A percentile compares a stretch with the other conserved stretches of the same genome.
phyloP scores from a whole-genome alignment of 2,797 vertebrate species.

The Acridotheres tristis region DNA sequence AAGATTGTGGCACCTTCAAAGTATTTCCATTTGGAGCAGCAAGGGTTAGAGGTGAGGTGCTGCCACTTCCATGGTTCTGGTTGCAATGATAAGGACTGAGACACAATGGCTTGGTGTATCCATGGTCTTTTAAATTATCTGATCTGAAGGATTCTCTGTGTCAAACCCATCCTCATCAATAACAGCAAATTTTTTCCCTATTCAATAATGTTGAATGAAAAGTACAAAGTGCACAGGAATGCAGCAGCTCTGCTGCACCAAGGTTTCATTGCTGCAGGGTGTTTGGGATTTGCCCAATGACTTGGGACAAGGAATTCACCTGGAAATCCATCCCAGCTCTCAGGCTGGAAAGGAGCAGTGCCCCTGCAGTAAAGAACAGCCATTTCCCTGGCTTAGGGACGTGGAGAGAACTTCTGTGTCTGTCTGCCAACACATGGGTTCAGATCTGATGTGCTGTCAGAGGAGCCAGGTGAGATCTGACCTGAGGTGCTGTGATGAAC shows the following conservation, averaged over 20 bases:
- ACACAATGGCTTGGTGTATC: rapidly evolving
- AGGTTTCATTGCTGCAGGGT: neutral
- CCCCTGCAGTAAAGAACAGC: neutral
- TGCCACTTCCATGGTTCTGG: neutral
- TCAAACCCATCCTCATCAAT: neutral
- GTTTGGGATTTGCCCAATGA: rapidly evolving
- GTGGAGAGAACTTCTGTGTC: rapidly evolving
- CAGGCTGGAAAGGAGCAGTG: neutral
- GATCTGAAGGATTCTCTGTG: neutral
- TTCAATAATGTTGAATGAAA: no score
- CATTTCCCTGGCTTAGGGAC: rapidly evolving
- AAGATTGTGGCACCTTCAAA: neutral
- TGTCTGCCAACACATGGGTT: rapidly evolving
- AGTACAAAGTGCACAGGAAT: rapidly evolving
- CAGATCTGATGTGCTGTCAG: rapidly evolving
- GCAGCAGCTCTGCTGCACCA: neutral
- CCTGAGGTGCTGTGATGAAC: neutral
- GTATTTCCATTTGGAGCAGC: neutral
- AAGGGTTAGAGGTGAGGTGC: neutral
- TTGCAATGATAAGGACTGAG: neutral
- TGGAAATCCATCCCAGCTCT: neutral
- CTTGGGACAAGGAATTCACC: neutral
- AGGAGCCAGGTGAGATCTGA: neutral
- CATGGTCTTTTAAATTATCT: neutral
- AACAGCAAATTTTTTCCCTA: neutral